Conservation (phyloP, 2,888 invertebrate species). For the Oconnorella tubifera region DNA sequence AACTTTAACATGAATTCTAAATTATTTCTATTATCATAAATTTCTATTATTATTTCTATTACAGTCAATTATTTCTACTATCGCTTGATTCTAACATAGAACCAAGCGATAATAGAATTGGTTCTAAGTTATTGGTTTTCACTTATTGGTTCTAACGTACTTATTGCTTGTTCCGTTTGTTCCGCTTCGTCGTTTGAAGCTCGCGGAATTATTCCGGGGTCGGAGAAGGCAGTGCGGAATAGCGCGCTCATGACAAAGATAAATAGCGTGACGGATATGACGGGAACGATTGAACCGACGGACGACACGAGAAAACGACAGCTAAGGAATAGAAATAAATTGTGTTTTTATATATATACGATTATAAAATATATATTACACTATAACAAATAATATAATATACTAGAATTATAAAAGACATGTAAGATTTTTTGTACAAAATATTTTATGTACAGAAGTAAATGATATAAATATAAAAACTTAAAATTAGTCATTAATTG, state of each 20-base stretch:
- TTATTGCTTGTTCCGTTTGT: constrained; percentile 83
- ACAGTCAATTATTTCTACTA: no score
- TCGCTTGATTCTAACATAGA: no score
- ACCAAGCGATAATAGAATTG: no score
- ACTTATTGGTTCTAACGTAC: no score
- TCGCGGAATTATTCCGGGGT: constrained; percentile 85
- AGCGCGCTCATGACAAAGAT: constrained; percentile 89
- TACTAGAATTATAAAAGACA: no score
- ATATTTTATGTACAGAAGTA: neutral
- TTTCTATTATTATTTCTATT: no score
- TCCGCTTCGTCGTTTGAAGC: constrained; percentile 84
- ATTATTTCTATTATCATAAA: no score
- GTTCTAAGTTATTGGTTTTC: no score
- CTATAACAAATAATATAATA: neutral
- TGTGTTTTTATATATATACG: neutral
- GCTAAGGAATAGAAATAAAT: constrained; percentile 24
- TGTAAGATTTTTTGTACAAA: no score
- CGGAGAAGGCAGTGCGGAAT: constrained; percentile 84
- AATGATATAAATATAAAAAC: neutral
- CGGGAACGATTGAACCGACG: constrained; percentile 71
- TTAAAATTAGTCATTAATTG: no score
- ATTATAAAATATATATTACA: neutral
- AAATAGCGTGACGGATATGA: constrained; percentile 51
- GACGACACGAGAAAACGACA: constrained; percentile 66
- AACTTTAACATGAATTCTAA: no score